Conservation (phyloP, 1,140 invertebrate genomes). For the Drosophila elegans region DNA sequence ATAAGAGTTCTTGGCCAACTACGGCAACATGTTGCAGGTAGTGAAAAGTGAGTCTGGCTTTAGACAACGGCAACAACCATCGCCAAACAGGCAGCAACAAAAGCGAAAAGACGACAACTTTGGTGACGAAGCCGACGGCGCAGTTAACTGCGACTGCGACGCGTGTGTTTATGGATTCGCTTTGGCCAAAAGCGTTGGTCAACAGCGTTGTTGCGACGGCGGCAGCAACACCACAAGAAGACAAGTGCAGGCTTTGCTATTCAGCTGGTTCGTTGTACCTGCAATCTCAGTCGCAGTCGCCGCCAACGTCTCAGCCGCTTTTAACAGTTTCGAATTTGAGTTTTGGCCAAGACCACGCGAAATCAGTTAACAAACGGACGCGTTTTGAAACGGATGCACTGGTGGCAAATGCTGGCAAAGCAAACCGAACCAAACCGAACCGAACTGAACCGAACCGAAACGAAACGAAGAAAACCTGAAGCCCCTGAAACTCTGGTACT, state of each 20-base stretch:
- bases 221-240: conserved; percentile 15
- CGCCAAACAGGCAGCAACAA: conserved; percentile 49
- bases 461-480: conserved; percentile 30
- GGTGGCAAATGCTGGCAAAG: conserved; percentile 5
- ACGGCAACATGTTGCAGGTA: conserved; percentile 47
- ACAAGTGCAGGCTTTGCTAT: conserved; percentile 63
- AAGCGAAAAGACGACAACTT: conserved; percentile 75
- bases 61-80: conserved; percentile 17
- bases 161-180: conserved; percentile 73
- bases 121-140: conserved; percentile 25
- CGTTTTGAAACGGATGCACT: conserved; percentile 79
- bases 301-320: conserved; percentile 25
- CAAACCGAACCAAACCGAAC: conserved; percentile 9
- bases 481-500: conserved; percentile 1
- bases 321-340: conserved; percentile 77
- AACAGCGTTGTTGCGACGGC: conserved; percentile 12
- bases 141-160: conserved; percentile 26
- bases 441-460: neutral
- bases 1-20: conserved; percentile 8
- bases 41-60: conserved; percentile 75
- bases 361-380: conserved; percentile 84
- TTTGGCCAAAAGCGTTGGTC: conserved; percentile 49
- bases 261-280: conserved; percentile 70
- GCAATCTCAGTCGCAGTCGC: conserved; percentile 41
- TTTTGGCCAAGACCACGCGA: conserved; percentile 78